Conservation (phyloP, 2,888 invertebrate species). For the Masnerella sp. region DNA sequence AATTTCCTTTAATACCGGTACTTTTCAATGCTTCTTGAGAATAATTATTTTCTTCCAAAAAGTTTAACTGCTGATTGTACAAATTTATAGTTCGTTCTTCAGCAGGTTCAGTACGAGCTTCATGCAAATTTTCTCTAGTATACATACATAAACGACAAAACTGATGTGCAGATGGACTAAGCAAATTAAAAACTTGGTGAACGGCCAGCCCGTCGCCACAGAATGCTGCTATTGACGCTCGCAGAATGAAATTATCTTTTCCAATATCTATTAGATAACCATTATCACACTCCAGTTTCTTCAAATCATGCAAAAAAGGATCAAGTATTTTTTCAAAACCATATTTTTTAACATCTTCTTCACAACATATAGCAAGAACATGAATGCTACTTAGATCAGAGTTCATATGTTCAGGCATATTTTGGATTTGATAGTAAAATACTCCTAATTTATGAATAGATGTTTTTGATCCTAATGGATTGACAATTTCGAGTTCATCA, state of each 20-base stretch:
- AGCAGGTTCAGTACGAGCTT: no score
- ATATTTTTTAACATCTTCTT: constrained; percentile 52
- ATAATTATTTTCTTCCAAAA: no score
- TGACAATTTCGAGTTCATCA: constrained; percentile 54
- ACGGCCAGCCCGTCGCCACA: constrained; percentile 59
- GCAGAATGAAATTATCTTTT: constrained; percentile 35
- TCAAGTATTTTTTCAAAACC: constrained; percentile 46
- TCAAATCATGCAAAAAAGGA: constrained; percentile 56
- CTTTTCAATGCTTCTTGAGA: no score
- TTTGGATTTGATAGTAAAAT: constrained; percentile 54
- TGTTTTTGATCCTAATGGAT: constrained; percentile 58
- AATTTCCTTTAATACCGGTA: no score
- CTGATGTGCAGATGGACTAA: constrained; percentile 45
- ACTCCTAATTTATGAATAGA: constrained; percentile 55
- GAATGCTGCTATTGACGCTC: constrained; percentile 45
- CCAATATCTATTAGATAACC: constrained; percentile 41
- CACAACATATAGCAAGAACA: constrained; percentile 41
- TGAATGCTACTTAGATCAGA: constrained; percentile 57
- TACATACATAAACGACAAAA: constrained; percentile 27
- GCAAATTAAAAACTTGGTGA: constrained; percentile 49
- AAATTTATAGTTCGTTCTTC: no score
- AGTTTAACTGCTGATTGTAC: no score
- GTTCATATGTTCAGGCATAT: constrained; percentile 57
- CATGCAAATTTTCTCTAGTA: no score
- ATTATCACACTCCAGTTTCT: constrained; percentile 52